Evolutionary conservation across 2,797 vertebrate genomes (phyloP).

Genomic region (Lepilemur ruficaudatus): DNA sequence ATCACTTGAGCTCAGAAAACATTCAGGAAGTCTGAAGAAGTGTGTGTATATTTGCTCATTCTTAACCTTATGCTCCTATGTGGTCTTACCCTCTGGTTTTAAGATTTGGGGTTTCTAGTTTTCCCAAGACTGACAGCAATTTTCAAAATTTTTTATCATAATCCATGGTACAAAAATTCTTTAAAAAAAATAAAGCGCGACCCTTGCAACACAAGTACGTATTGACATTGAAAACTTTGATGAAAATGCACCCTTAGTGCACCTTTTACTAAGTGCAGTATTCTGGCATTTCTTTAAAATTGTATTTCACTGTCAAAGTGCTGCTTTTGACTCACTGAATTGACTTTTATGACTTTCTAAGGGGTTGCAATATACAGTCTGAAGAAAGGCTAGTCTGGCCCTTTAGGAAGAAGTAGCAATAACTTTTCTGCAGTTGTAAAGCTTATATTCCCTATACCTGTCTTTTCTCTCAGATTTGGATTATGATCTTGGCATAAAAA

Average conservation of each 20-base stretch:
- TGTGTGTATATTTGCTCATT: neutral
- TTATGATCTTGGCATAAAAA: constrained; percentile 9
- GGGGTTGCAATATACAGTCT: neutral
- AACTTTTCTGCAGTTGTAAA: neutral
- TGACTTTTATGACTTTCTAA: neutral
- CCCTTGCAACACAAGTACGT: neutral
- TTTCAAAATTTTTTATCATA: constrained; percentile 30
- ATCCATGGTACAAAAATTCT: neutral
- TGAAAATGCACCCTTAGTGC: neutral
- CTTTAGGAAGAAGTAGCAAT: constrained; percentile 1
- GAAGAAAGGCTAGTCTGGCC: neutral
- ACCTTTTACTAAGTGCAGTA: neutral
- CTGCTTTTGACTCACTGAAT: constrained; percentile 9
- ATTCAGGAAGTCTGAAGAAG: neutral
- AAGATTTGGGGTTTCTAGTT: neutral
- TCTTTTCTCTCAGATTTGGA: constrained; percentile 31
- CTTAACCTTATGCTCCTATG: neutral
- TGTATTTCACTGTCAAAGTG: constrained; percentile 12
- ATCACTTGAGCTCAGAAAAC: neutral
- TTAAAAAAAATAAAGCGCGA: neutral
- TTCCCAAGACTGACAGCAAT: neutral
- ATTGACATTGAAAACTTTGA: constrained; percentile 11
- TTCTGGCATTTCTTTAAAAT: neutral
- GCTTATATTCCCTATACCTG: neutral
- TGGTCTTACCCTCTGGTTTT: neutral